Evolutionary conservation across 2,888 invertebrate species (phyloP).

Genomic region (Acleris cristana): DNA sequence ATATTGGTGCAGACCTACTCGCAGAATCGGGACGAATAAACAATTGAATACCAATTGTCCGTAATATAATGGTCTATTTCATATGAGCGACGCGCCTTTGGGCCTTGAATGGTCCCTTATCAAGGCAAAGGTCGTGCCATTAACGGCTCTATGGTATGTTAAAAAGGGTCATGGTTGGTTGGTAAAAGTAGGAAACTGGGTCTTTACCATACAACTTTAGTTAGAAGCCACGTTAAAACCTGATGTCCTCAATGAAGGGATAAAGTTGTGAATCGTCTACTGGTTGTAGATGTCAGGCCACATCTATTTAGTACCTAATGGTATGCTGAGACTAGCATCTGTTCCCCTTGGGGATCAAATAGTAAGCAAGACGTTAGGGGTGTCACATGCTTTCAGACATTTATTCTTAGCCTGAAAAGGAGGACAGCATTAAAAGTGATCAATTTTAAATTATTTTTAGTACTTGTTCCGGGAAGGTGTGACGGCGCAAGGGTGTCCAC

Average conservation of each 20-base stretch:
- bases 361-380: not conserved
- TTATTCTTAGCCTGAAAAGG: too few relatives aligned
- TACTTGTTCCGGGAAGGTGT: too few relatives aligned
- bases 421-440: too few relatives aligned
- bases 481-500: too few relatives aligned
- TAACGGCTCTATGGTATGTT: conserved; percentile 10
- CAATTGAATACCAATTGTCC: conserved; percentile 35
- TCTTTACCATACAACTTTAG: too few relatives aligned
- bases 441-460: too few relatives aligned
- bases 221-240: too few relatives aligned
- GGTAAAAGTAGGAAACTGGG: conserved; percentile 37
- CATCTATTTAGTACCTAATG: too few relatives aligned
- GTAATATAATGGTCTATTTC: conserved; percentile 16
- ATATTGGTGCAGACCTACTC: conserved; percentile 19
- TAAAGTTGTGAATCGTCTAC: too few relatives aligned
- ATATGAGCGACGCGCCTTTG: conserved; percentile 26
- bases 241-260: too few relatives aligned
- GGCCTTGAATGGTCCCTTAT: conserved; percentile 30
- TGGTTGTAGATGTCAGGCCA: too few relatives aligned
- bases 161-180: conserved; percentile 26
- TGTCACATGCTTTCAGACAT: not conserved
- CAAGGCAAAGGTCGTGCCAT: conserved; percentile 26
- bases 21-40: conserved; percentile 26
- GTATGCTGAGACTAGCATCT: not conserved
- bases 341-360: not conserved